phyloP scores from a whole-genome alignment of 1,140 invertebrate genomes.

The Zaprionus africanus region DNA sequence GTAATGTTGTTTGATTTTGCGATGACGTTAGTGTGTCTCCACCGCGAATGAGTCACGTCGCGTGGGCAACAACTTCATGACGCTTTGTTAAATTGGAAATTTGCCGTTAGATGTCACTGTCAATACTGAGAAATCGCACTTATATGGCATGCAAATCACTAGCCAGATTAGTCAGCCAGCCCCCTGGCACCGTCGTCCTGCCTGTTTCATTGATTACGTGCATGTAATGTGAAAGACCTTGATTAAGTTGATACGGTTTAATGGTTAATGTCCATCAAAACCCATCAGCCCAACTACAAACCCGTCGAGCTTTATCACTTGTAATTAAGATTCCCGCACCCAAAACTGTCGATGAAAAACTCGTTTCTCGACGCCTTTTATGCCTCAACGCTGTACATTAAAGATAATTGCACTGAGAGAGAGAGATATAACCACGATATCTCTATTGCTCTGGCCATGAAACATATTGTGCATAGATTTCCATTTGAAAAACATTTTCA shows the following conservation, averaged over 20 bases:
- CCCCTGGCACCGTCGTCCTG: neutral
- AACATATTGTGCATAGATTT: neutral
- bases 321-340: constrained; percentile 30
- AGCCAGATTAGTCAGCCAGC: constrained; percentile 54
- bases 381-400: neutral
- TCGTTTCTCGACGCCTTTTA: constrained; percentile 22
- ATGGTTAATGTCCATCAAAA: neutral
- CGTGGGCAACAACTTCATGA: constrained; percentile 21
- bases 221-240: constrained; percentile 23
- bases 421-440: neutral
- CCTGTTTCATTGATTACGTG: constrained; percentile 33
- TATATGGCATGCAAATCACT: constrained; percentile 63
- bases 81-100: constrained; percentile 18
- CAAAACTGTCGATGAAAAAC: constrained; percentile 15
- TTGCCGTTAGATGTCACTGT: constrained; percentile 55
- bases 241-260: constrained; percentile 21
- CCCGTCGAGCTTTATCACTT: constrained; percentile 24
- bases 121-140: neutral
- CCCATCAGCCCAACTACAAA: neutral
- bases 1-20: constrained; percentile 24
- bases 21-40: constrained; percentile 48
- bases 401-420: constrained; percentile 2
- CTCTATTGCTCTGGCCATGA: neutral
- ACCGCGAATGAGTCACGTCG: constrained; percentile 43
- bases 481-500: neutral